phyloP scores from a whole-genome alignment of 2,113 vertebrate species.

The Mastomys coucha region DNA sequence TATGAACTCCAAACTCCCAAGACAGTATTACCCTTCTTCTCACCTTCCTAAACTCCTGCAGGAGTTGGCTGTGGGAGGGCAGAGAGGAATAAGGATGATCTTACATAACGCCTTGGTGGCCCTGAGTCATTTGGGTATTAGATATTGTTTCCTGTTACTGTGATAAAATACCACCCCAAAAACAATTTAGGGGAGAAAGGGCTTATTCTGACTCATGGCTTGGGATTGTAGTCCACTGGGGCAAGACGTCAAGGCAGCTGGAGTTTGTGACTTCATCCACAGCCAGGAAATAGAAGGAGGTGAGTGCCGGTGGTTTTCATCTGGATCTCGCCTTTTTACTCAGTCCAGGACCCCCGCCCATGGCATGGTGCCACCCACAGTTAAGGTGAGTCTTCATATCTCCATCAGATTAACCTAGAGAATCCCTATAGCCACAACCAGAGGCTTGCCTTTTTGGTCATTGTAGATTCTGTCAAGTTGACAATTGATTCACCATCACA shows the following conservation, averaged over 20 bases:
- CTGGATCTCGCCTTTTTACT: not conserved
- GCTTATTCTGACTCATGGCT: not conserved
- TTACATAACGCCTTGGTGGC: not conserved
- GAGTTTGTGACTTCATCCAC: not conserved
- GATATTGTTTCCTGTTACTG: not conserved
- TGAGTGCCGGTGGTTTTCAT: not conserved
- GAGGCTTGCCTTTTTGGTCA: not conserved
- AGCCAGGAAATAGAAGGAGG: not conserved
- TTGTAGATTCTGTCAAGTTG: not conserved
- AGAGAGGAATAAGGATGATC: accelerated
- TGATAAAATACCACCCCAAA: no score
- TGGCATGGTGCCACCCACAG: not conserved
- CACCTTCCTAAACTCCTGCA: not conserved
- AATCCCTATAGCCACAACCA: not conserved
- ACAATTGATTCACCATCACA: not conserved
- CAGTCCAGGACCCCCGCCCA: not conserved
- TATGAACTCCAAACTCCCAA: not conserved
- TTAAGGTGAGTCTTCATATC: not conserved
- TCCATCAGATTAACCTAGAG: not conserved
- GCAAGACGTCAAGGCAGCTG: not conserved
- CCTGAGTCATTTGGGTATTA: not conserved
- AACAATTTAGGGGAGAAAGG: not conserved
- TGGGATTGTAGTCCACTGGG: no score
- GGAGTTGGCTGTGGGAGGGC: not conserved
- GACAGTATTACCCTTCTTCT: not conserved